Conservation (phyloP, 2,888 invertebrate genomes). For the Agonopterix arenella region DNA sequence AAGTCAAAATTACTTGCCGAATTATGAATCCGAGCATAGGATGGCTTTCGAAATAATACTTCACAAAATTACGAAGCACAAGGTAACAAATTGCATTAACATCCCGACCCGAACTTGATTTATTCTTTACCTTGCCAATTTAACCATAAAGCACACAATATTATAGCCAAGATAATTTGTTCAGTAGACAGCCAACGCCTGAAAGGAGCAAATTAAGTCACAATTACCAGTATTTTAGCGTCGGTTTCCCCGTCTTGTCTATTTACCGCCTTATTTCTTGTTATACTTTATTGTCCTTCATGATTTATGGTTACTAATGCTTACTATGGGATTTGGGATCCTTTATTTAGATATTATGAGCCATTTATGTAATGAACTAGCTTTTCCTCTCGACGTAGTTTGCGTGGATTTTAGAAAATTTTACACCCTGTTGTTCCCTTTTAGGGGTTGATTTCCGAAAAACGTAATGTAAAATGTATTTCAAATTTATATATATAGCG, state of each 20-base stretch:
- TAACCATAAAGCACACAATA: conserved; percentile 29
- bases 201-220: conserved; percentile 43
- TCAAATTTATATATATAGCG: too few species aligned
- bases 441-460: too few species aligned
- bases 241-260: conserved; percentile 14
- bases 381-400: too few species aligned
- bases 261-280: conserved; percentile 25
- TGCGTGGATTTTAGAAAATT: too few species aligned
- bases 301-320: conserved; percentile 22
- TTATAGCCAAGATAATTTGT: conserved; percentile 36
- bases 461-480: too few species aligned
- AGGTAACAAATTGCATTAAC: too few species aligned
- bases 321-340: conserved; percentile 8
- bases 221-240: conserved; percentile 38
- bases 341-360: not conserved
- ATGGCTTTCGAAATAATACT: too few species aligned
- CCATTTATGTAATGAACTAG: too few species aligned
- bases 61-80: too few species aligned
- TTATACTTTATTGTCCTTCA: conserved; percentile 29
- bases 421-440: too few species aligned
- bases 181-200: conserved; percentile 25
- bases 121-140: conserved; percentile 29
- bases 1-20: too few species aligned
- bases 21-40: too few species aligned
- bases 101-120: conserved; percentile 18